These are phyloP conservation scores for Himalopsyche tibetana DNA, from an alignment of 2,888 invertebrate genomes.

Conservation along the genomic window DNA sequence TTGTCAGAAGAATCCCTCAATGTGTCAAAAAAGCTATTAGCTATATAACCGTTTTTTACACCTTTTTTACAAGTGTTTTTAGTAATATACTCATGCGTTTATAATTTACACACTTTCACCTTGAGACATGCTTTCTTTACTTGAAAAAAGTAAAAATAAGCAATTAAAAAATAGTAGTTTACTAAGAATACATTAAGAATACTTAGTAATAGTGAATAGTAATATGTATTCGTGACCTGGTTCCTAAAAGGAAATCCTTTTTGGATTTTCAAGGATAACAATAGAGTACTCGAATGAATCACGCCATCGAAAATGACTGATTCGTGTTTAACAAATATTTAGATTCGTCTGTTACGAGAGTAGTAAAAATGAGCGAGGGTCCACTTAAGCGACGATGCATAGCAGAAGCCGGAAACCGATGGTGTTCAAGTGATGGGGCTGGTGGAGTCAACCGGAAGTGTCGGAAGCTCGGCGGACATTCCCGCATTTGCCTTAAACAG, in stretches of 20 bases:
- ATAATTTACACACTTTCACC: too few species aligned
- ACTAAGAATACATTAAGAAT: too few species aligned
- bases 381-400: not conserved
- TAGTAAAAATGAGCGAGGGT: not conserved
- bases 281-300: not conserved
- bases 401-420: slow-evolving; percentile 1
- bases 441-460: not conserved
- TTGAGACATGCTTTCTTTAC: too few species aligned
- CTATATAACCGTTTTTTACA: too few species aligned
- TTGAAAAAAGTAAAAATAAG: too few species aligned
- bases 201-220: too few species aligned
- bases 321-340: slow-evolving; percentile 23
- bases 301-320: slow-evolving; percentile 25
- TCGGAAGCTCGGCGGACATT: slow-evolving; percentile 32
- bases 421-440: not conserved
- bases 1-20: too few species aligned
- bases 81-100: too few species aligned
- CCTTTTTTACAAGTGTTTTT: too few species aligned
- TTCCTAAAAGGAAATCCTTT: not conserved
- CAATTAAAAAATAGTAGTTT: too few species aligned
- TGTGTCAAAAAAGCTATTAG: too few species aligned
- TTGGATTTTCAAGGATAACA: not conserved
- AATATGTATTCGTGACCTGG: not conserved
- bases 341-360: not conserved
- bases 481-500: not conserved